phyloP scores from a whole-genome alignment of 2,113 vertebrate genomes.

The Pteronura brasiliensis region DNA sequence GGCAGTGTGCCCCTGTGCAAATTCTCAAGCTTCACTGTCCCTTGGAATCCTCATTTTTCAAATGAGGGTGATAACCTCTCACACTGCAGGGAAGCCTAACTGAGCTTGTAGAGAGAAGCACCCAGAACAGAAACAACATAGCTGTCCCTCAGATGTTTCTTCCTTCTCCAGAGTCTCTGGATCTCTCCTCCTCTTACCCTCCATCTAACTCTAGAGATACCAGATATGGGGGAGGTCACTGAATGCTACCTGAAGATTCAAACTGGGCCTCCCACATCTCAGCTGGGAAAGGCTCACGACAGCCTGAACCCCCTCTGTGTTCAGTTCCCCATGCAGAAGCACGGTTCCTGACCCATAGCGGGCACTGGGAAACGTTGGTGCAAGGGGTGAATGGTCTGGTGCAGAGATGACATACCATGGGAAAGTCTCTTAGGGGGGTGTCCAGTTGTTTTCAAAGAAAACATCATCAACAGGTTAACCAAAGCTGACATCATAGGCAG shows the following conservation, averaged over 20 bases:
- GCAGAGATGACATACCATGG: not conserved
- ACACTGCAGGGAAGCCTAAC: not conserved
- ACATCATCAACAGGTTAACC: constrained; percentile 51
- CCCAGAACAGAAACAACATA: not conserved
- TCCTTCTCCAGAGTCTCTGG: not conserved
- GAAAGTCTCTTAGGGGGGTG: not conserved
- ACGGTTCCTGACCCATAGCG: not conserved
- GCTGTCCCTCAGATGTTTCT: not conserved
- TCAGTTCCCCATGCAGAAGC: not conserved
- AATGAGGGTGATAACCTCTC: not conserved
- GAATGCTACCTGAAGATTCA: not conserved
- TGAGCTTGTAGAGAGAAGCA: not conserved
- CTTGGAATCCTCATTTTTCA: not conserved
- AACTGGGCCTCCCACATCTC: not conserved
- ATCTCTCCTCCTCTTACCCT: not conserved
- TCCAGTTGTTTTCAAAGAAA: constrained; percentile 58
- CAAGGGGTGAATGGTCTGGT: not conserved
- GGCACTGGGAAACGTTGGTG: not conserved
- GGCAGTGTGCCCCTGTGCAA: not conserved
- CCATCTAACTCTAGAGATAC: not conserved
- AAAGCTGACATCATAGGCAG: constrained; percentile 77
- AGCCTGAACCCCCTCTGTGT: not conserved
- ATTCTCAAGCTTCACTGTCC: not conserved
- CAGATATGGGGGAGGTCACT: not conserved
- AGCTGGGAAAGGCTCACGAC: not conserved